Conservation (phyloP, 2,797 vertebrate genomes). For the Delichon dasypus region DNA sequence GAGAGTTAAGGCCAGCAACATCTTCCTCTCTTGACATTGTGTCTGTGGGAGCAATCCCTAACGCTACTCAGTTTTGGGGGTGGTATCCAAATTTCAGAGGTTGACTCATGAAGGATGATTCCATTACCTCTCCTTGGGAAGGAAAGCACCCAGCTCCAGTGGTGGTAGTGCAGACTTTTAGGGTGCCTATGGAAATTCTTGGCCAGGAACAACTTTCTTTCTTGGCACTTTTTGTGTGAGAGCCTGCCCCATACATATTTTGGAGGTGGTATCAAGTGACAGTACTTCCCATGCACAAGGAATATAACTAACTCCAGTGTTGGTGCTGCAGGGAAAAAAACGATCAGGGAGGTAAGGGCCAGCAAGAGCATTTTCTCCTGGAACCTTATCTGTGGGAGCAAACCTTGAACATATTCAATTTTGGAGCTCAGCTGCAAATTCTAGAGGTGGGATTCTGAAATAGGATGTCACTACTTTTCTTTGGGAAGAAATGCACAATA, state of each 20-base stretch:
- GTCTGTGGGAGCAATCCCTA: not conserved
- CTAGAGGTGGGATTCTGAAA: not conserved
- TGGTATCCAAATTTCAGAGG: not conserved
- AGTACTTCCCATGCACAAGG: not conserved
- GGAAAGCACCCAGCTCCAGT: not conserved
- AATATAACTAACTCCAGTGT: not conserved
- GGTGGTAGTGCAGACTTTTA: not conserved
- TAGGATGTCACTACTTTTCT: not conserved
- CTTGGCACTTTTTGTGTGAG: not conserved
- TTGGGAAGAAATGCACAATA: not conserved
- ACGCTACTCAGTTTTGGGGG: not conserved
- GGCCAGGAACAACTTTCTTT: not conserved
- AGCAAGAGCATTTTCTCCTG: not conserved
- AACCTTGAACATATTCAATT: not conserved
- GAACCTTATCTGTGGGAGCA: not conserved
- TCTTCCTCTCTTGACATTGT: not conserved
- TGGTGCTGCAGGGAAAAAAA: not conserved
- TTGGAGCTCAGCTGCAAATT: not conserved
- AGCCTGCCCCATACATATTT: not conserved
- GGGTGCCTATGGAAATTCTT: not conserved
- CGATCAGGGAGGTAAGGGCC: not conserved
- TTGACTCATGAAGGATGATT: rapidly evolving
- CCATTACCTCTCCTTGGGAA: not conserved
- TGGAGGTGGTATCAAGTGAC: not conserved
- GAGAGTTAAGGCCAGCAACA: not conserved